Base-by-base conservation (phyloP, 1,140 invertebrate species). In the Drosophila azteca region DNA sequence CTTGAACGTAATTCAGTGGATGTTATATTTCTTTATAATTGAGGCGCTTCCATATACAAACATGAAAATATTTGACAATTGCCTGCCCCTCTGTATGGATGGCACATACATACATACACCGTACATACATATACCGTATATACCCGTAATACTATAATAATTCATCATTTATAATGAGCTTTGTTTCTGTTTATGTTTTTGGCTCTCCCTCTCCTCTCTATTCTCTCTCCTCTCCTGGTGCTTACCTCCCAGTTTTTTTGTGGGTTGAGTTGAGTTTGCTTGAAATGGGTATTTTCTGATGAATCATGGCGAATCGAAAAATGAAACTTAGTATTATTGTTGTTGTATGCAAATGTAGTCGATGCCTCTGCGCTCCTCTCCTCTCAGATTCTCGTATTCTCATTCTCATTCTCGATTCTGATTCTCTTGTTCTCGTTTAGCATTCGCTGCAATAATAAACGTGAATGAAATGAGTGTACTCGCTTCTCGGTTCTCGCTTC, bases 21-120 rank as follows among this genome's bases (percentile, higher is more conserved):
- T 66, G 51, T 66, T 68, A 88, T 76, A 78, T 20, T 20, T 83
- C 57, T 51, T 79, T 82, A 88, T 88, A 87, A 87, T 88, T 88
- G 63, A 51, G 55, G 6, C 11, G 65, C 39, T 52, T 67, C 35
- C 59, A 67, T 66, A 59, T 31, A 70, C 43, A 79, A 60, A 79
- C 71, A 74, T 62, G 57, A 64, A 65, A 45, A 70, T 44, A 55
- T 78, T 78, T 88, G 74, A 79, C 63, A 88, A 82, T 76, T 83
- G 48, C 49, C 13, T 9, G 43, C n/a, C n/a, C n/a, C n/a, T 2
- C 29, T 31, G 22, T 17, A 39, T 13, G 11, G 29, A 44, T 35
- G n/a, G n/a, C n/a, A n/a, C n/a, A 1, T 26, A 26, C 5, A 7
- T 29, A 29, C 6, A 31, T 31, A 9, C 9, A 31, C 2, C 24